phyloP scores from a whole-genome alignment of 2,113 vertebrate species.

The Trogon surrucura region DNA sequence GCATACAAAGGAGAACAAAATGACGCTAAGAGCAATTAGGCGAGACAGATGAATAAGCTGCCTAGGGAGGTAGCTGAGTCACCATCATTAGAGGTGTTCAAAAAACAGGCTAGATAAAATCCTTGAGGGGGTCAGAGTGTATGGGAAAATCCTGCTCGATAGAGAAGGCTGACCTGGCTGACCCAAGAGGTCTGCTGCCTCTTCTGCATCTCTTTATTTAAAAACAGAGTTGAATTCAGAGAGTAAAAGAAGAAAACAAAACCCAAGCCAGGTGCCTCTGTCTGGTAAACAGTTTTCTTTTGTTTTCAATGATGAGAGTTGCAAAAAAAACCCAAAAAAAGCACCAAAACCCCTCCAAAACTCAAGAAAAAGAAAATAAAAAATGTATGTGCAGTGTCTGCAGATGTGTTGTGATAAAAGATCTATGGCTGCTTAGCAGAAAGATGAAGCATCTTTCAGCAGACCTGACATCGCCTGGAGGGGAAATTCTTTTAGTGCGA shows the following conservation, averaged over 20 bases:
- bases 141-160: conserved; percentile 73
- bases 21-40: conserved; percentile 66
- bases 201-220: conserved; percentile 58
- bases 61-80: conserved; percentile 70
- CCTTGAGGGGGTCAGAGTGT: conserved; percentile 73
- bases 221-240: conserved; percentile 62
- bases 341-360: background rate
- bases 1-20: conserved; percentile 39
- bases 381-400: conserved; percentile 22
- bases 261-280: conserved; percentile 47
- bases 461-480: conserved; percentile 23
- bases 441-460: conserved; percentile 52
- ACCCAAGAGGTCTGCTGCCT: conserved; percentile 63
- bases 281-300: conserved; percentile 66
- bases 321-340: background rate
- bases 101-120: conserved; percentile 69
- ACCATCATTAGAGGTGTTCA: conserved; percentile 73
- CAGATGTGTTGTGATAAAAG: conserved; percentile 42
- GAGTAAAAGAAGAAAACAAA: conserved; percentile 59
- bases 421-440: conserved; percentile 23
- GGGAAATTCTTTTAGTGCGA: conserved; percentile 50
- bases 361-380: background rate
- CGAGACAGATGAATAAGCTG: conserved; percentile 65
- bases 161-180: conserved; percentile 63
- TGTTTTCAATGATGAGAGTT: conserved; percentile 11